phyloP scores from a whole-genome alignment of 2,797 vertebrate species.

The Pseudocheirus occidentalis region DNA sequence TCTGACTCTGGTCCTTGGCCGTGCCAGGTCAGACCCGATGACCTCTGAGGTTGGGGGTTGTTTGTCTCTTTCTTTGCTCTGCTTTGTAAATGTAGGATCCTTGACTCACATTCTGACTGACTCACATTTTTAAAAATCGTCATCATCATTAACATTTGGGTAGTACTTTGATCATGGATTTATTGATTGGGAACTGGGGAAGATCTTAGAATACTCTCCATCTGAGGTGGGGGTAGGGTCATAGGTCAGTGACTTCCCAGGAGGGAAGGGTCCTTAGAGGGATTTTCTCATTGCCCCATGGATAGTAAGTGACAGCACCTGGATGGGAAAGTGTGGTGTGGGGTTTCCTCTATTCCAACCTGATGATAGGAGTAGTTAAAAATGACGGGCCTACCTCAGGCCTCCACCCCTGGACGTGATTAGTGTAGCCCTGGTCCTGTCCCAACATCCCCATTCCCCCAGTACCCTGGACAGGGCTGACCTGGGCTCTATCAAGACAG shows the following conservation, averaged over 20 bases:
- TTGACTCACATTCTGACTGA: too few species aligned
- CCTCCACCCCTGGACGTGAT: background rate
- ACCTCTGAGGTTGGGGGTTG: background rate
- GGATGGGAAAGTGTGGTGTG: conserved; percentile 54
- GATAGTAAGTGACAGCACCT: background rate
- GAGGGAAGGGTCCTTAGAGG: background rate
- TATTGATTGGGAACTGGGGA: background rate
- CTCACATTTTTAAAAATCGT: background rate
- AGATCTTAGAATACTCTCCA: background rate
- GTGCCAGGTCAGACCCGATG: background rate
- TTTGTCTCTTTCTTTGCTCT: background rate
- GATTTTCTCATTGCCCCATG: background rate
- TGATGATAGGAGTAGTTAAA: conserved; percentile 12
- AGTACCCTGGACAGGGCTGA: background rate
- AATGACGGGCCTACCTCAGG: conserved; percentile 26
- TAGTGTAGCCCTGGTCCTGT: background rate
- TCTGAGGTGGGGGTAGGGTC: background rate
- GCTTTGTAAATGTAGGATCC: background rate
- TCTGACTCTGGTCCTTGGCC: background rate
- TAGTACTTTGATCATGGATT: background rate
- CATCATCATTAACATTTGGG: background rate
- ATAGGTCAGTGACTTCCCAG: background rate
- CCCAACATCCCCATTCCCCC: background rate
- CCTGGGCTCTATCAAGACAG: background rate
- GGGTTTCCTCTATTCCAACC: conserved; percentile 19